Conservation (phyloP, 2,113 vertebrate genomes). For the Grammomys dolichurus region DNA sequence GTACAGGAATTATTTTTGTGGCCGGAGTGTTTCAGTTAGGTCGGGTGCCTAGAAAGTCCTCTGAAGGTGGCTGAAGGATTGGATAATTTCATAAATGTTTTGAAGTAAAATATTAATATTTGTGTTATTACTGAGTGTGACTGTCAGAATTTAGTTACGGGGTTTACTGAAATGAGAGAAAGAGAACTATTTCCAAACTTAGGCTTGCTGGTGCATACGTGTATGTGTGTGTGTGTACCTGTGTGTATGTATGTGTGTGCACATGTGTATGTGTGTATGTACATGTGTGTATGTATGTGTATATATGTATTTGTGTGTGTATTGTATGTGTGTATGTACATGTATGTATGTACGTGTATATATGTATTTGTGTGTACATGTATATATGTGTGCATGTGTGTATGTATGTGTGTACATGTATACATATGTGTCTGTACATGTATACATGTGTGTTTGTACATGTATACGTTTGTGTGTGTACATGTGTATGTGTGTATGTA, state of each 20-base stretch:
- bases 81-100: neutral
- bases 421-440: accelerated
- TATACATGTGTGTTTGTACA: no score
- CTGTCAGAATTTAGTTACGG: neutral
- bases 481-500: no score
- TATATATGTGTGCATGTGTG: no score
- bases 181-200: neutral
- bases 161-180: neutral
- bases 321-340: no score
- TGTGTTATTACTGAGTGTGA: neutral
- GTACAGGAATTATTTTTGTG: neutral
- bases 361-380: no score
- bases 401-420: no score
- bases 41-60: neutral
- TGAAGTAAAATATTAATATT: neutral
- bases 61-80: neutral
- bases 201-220: neutral
- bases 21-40: neutral
- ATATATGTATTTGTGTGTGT: no score
- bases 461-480: no score
- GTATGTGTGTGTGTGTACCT: no score
- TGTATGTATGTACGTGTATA: no score
- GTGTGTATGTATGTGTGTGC: neutral
- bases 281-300: neutral
- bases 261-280: neutral